A percentile compares a stretch with the other conserved stretches of the same genome.
Conservation (phyloP, 2,888 invertebrate genomes). For the Xanthia icteritia region DNA sequence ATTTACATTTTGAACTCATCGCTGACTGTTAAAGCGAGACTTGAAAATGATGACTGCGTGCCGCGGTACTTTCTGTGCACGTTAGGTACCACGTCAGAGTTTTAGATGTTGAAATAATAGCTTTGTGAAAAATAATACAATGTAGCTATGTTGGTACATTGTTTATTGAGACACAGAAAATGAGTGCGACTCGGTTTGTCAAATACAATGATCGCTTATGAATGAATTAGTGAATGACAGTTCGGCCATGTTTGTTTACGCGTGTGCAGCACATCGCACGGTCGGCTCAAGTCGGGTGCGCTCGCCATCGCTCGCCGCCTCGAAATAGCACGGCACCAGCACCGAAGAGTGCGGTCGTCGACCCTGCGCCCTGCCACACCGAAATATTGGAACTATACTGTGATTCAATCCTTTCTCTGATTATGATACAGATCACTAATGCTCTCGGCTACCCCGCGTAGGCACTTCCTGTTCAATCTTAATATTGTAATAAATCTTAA, state of each 20-base stretch:
- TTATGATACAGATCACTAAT: conserved; percentile 76
- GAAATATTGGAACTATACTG: conserved; percentile 87
- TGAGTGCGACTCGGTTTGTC: conserved; percentile 83
- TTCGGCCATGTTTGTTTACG: conserved; percentile 90
- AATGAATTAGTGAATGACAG: conserved; percentile 90
- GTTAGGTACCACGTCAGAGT: conserved; percentile 25
- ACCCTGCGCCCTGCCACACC: conserved; percentile 87
- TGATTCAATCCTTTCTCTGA: conserved; percentile 82
- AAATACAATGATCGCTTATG: conserved; percentile 87
- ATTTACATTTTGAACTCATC: conserved; percentile 43
- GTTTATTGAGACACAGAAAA: conserved; percentile 71
- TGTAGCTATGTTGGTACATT: conserved; percentile 44
- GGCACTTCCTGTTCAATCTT: conserved; percentile 58
- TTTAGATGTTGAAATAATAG: conserved; percentile 36
- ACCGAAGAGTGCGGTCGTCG: conserved; percentile 87
- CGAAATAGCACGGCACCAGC: conserved; percentile 89
- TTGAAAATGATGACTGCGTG: conserved; percentile 28
- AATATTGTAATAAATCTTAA: conserved; percentile 33
- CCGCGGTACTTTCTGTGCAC: conserved; percentile 23
- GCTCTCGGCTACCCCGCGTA: conserved; percentile 58
- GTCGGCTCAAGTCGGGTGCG: conserved; percentile 82
- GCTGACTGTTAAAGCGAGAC: conserved; percentile 33
- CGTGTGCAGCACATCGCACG: conserved; percentile 81
- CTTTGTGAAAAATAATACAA: conserved; percentile 53
- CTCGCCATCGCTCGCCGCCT: conserved; percentile 83